Conservation (phyloP, 1,140 invertebrate genomes). For the Lysiphlebus fabarum region DNA sequence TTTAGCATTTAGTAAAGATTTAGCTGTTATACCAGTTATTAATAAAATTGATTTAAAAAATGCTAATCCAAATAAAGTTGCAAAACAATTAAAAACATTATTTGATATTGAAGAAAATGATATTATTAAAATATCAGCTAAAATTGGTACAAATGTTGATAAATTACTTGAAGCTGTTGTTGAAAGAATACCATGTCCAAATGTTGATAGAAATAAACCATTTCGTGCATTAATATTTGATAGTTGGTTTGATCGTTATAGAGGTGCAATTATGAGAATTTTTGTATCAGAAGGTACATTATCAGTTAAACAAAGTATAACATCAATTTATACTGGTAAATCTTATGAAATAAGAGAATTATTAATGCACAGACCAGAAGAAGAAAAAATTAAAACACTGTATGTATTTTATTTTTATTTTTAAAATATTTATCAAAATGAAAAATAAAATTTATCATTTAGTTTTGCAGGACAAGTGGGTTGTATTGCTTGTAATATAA, state of each 20-base stretch:
- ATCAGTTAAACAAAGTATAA: conserved; percentile 66
- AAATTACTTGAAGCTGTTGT: conserved; percentile 76
- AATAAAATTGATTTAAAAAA: conserved; percentile 96
- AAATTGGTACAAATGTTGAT: conserved; percentile 77
- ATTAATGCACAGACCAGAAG: conserved; percentile 76
- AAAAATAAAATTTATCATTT: conserved; percentile 32
- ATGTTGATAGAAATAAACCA: conserved; percentile 57
- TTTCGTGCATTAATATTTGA: conserved; percentile 88
- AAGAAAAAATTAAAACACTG: conserved; percentile 67
- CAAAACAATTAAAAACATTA: conserved; percentile 74
- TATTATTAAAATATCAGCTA: conserved; percentile 81
- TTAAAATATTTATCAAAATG: background rate
- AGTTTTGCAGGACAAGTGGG: conserved; percentile 80
- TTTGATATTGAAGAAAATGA: conserved; percentile 77
- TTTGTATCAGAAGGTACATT: conserved; percentile 75
- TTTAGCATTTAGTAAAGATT: conserved; percentile 78
- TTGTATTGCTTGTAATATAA: conserved; percentile 79
- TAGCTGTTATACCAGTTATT: conserved; percentile 86
- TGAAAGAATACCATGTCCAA: conserved; percentile 74
- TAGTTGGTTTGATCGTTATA: conserved; percentile 88
- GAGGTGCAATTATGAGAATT: conserved; percentile 79
- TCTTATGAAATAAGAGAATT: conserved; percentile 77
- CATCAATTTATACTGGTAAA: conserved; percentile 65
- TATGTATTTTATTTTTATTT: conserved; percentile 47
- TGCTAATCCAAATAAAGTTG: conserved; percentile 80